Conservation (phyloP, 2,113 vertebrate species). For the Leucopsar rothschildi region DNA sequence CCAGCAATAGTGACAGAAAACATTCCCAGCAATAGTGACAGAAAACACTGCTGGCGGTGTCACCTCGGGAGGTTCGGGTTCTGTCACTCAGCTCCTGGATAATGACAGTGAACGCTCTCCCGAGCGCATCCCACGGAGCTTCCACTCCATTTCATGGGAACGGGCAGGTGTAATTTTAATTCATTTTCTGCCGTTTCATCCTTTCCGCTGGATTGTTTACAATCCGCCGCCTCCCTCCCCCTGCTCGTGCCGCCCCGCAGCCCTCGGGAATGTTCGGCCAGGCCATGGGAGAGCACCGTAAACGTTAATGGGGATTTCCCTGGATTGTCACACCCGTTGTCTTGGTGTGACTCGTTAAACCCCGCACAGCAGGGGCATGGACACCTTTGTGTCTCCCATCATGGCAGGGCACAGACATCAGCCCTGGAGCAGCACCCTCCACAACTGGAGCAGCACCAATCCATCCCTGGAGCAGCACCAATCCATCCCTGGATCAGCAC, state of each 20-base stretch:
- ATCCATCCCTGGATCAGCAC: too few relatives aligned
- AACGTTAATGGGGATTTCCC: not conserved
- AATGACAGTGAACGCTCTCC: not conserved
- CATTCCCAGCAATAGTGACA: too few relatives aligned
- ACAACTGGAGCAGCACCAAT: not conserved
- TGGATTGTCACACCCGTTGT: not conserved
- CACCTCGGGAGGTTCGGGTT: too few relatives aligned
- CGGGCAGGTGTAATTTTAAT: not conserved
- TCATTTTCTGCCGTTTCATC: not conserved
- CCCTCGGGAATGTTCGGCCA: not conserved
- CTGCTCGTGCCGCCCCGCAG: not conserved
- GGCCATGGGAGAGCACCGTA: not conserved
- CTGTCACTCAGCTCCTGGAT: too few relatives aligned
- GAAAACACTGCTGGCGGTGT: too few relatives aligned
- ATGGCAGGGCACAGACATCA: rapidly evolving
- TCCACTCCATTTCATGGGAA: not conserved
- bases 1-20: too few relatives aligned
- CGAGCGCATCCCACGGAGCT: not conserved
- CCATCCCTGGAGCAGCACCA: not conserved
- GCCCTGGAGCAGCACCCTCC: not conserved
- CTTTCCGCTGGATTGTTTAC: not conserved
- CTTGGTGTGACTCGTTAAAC: not conserved
- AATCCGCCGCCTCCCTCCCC: not conserved
- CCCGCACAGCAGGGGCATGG: not conserved
- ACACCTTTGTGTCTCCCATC: not conserved